phyloP scores from a whole-genome alignment of 2,113 vertebrate genomes.

The Steatornis caripensis region DNA sequence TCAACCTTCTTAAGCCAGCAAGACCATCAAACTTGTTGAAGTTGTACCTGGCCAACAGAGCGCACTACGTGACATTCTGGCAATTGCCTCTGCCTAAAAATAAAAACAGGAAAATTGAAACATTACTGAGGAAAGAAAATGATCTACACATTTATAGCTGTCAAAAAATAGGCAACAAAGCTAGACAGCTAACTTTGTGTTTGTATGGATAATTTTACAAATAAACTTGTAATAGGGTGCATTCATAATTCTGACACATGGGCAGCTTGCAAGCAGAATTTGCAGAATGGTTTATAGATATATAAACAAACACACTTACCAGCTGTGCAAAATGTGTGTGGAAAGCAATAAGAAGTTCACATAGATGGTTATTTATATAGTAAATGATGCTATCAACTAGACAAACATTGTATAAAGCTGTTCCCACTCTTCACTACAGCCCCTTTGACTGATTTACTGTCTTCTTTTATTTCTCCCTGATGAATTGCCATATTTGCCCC shows the following conservation, averaged over 20 bases:
- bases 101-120: not conserved
- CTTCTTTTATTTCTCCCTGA: not conserved
- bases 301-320: slow-evolving; percentile 48
- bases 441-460: not conserved
- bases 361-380: slow-evolving; percentile 53
- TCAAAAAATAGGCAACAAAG: not conserved
- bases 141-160: not conserved
- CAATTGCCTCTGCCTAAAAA: not conserved
- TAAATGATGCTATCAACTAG: slow-evolving; percentile 5
- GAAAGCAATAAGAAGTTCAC: slow-evolving; percentile 58
- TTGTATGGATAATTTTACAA: slow-evolving; percentile 8
- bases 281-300: slow-evolving; percentile 32
- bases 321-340: slow-evolving; percentile 51
- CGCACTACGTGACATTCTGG: not conserved
- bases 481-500: not conserved
- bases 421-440: not conserved
- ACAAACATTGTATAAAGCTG: slow-evolving; percentile 20
- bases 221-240: slow-evolving; percentile 13
- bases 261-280: slow-evolving; percentile 51
- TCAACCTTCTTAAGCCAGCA: not conserved
- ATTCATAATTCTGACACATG: slow-evolving; percentile 42
- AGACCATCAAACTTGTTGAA: not conserved
- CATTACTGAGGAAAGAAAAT: not conserved
- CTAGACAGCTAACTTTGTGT: not conserved
- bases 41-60: not conserved